Evolutionary conservation across 2,888 invertebrate genomes (phyloP), one percentile per base, ranked within the genome.

Genomic region (Conchocele bisecta): DNA sequence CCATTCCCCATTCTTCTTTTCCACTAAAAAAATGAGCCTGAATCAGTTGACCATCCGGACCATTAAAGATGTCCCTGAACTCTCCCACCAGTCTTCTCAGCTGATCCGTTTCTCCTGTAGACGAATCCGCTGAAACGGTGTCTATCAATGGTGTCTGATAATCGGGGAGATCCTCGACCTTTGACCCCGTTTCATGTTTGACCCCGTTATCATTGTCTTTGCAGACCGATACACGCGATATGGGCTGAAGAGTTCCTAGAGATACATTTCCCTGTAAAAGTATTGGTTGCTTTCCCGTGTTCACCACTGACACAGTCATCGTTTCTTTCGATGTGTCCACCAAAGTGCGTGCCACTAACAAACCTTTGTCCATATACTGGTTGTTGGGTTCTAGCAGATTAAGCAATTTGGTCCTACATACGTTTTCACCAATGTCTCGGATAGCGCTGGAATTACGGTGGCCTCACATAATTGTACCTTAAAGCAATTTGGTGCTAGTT

Each of bases 1-100:
- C 28, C 48, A 48, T 28, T 48, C 48, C 6, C 48, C 48, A 4
- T 28, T 29, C 29, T 48, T 48, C 15, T 48, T 48, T 5, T 28
- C 29, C n/a, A 48, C 48, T 5, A 48, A 28, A 48, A 28, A 48
- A n/a, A 48, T 48, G 26, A 5, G 48, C 31, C 17, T 48, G 48
- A 4, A 9, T 28, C 22, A 28, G 17, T 28, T 48, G 7, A 4
- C 48, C 28, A 28, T 48, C 28, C 5, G 48, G 48, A n/a, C 24
- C 22, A 24, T 26, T 44, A 20, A 44, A 41, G 7, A 41, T 13
- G 22, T 41, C 41, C 6, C 15, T 41, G n/a, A n/a, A 5, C 28
- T 28, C 29, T 29, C 15, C n/a, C 6, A 31, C 6, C 7, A 48
- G 28, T 28, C 48, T 48, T 5, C n/a, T n/a, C n/a, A n/a, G n/a